Base-by-base conservation (phyloP, 2,888 invertebrate species). In the Andrena praecox region DNA sequence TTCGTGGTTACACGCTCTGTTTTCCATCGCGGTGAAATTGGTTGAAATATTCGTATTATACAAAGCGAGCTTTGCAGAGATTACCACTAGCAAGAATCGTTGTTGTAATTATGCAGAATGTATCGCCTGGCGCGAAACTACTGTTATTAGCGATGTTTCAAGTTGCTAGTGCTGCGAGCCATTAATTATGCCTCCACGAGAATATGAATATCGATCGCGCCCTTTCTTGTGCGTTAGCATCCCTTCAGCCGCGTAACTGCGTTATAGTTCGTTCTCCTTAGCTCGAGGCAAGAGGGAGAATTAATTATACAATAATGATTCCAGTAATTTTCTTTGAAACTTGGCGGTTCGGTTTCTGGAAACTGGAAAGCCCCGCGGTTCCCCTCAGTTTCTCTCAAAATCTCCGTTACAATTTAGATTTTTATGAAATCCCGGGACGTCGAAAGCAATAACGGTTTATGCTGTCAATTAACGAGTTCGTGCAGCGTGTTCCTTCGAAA, bases 1-100 rank as follows among this genome's bases (percentile, higher is more conserved):
- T 12, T 42, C 24, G 68, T 27, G 68, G 69, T 79, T 79, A 77
- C 78, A 70, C 69, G 79, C 79, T 79, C 79, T 77, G 79, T 79
- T 79, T 77, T 79, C 63, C 63, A 79, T 79, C 78, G 29, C 78
- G 63, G 77, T 7, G 54, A 68, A 48, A 56, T 54, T 27, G 48
- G 64, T 60, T 24, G 78, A 20, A 35, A 35, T 50, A 69, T 70
- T 33, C 63, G 12, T 35, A 10, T 50, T 20, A n/a, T 12, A 27
- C n/a, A 42, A 16, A 77, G 42, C 20, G 24, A 10, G 7, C 6
- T 29, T 31, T 2, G 12, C 24, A 2, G 24, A 24, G n/a, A 20
- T 63, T 77, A 56, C 35, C n/a, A 35, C 20, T 10, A 27, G 42
- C 16, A 69, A 69, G 56, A 69, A 56, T 56, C 35, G 56, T 56